Base-by-base conservation (phyloP, 1,140 invertebrate genomes). In the Pristionchus pacificus region DNA sequence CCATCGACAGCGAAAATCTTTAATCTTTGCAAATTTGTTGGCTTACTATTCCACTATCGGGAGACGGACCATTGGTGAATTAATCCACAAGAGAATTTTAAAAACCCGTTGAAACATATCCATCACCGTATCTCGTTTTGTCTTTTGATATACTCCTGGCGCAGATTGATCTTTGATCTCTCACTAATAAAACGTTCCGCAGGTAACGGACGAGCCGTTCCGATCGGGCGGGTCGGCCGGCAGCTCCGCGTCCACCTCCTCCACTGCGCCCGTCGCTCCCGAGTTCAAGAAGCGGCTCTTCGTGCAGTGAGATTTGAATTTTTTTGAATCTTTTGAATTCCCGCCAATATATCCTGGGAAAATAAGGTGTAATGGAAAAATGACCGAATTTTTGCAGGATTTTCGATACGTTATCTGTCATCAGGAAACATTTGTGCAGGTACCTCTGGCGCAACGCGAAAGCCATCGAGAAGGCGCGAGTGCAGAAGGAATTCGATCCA, bases 401-500 rank as follows among this genome's bases (percentile, higher is more conserved):
- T n/a, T n/a, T n/a, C n/a, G n/a, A n/a, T n/a, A n/a, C n/a, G n/a
- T n/a, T n/a, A n/a, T n/a, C n/a, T n/a, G n/a, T n/a, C n/a, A 67
- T 58, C 28, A 67, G 3, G 13, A 33, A 64, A 27, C 30, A 24
- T 30, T 30, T 24, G 19, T 28, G 24, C 19, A 72, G 38, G 55
- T 79, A 79, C 66, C 65, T 79, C 6, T 79, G 78, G 78, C 65
- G 78, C 49, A 80, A 80, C 63, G 78, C 78, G 28, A 83, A 83
- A 62, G 67, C 80, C 3, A 69, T 68, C 25, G 81, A 83, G 60
- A 83, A 83, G 71, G 74, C 76, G 30, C 72, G 82, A 33, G 81
- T 83, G 0, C 82, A 84, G 71, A 77, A 78, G 29, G 81, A 83
- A 57, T 84, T 83, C 49, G 82, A 83, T 68, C 80, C 80, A 19